phyloP scores from a whole-genome alignment of 2,113 vertebrate genomes.

The Strix uralensis region DNA sequence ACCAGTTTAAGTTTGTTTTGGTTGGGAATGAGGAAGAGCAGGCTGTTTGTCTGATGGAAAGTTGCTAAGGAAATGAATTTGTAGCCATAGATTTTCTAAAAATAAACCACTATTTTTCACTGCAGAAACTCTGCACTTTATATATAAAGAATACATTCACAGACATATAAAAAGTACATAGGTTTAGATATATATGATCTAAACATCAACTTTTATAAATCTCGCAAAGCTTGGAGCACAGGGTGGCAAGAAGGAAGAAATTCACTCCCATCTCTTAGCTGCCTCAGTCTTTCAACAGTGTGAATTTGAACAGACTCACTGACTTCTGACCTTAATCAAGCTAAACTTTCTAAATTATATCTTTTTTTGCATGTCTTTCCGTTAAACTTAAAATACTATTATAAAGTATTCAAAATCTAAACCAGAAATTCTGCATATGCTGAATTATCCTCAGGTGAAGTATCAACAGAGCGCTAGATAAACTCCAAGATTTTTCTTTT shows the following conservation, averaged over 20 bases:
- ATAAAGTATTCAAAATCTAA: background rate
- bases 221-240: background rate
- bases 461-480: background rate
- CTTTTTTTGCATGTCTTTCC: background rate
- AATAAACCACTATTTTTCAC: background rate
- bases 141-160: background rate
- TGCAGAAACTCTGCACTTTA: background rate
- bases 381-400: background rate
- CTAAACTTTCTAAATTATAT: background rate
- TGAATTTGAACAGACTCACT: background rate
- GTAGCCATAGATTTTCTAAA: slow-evolving; percentile 10
- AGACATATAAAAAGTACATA: background rate
- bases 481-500: background rate
- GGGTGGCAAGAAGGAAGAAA: background rate
- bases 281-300: background rate
- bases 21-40: background rate
- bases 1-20: background rate
- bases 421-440: background rate
- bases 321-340: background rate
- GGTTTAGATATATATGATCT: background rate
- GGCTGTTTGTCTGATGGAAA: slow-evolving; percentile 2
- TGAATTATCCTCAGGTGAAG: background rate
- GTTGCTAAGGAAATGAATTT: slow-evolving; percentile 8
- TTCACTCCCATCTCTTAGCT: background rate
- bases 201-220: background rate